Percentiles rank a stretch among this genome's conserved stretches.
These are phyloP conservation scores for Cosmia trapezina DNA, from an alignment of 2,888 invertebrate genomes.

Conservation along the genomic window DNA sequence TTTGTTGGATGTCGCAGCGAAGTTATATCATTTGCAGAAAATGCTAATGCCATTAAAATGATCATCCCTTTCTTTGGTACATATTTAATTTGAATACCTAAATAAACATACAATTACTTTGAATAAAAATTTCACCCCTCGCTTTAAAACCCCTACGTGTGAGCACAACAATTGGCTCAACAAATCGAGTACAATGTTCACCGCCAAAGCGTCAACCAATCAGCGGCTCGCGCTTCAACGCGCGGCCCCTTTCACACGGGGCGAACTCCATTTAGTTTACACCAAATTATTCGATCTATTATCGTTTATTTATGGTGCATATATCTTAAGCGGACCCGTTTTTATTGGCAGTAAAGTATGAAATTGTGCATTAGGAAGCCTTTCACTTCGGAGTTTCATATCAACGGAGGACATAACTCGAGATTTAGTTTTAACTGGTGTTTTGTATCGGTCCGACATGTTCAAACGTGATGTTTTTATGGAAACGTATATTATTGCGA, in stretches of 20 bases:
- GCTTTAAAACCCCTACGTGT: slow-evolving; percentile 55
- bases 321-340: slow-evolving; percentile 78
- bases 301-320: slow-evolving; percentile 83
- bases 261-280: slow-evolving; percentile 79
- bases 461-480: slow-evolving; percentile 84
- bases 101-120: not conserved
- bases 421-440: slow-evolving; percentile 85
- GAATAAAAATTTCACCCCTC: slow-evolving; percentile 17
- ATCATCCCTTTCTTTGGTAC: not conserved
- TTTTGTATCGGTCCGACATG: slow-evolving; percentile 80
- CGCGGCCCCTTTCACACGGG: slow-evolving; percentile 71
- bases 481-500: slow-evolving; percentile 80
- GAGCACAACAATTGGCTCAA: slow-evolving; percentile 61
- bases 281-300: slow-evolving; percentile 87
- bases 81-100: not conserved
- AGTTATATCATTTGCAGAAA: slow-evolving; percentile 38
- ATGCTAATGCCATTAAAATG: slow-evolving; percentile 30
- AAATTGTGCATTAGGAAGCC: slow-evolving; percentile 87
- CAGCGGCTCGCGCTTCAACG: slow-evolving; percentile 61
- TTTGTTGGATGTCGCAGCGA: slow-evolving; percentile 24
- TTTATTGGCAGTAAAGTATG: slow-evolving; percentile 88
- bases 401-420: slow-evolving; percentile 81
- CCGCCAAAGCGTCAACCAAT: slow-evolving; percentile 73
- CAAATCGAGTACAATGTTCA: slow-evolving; percentile 74
- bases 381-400: slow-evolving; percentile 84